phyloP scores from a whole-genome alignment of 2,888 invertebrate genomes.

The Harmothoe impar region DNA sequence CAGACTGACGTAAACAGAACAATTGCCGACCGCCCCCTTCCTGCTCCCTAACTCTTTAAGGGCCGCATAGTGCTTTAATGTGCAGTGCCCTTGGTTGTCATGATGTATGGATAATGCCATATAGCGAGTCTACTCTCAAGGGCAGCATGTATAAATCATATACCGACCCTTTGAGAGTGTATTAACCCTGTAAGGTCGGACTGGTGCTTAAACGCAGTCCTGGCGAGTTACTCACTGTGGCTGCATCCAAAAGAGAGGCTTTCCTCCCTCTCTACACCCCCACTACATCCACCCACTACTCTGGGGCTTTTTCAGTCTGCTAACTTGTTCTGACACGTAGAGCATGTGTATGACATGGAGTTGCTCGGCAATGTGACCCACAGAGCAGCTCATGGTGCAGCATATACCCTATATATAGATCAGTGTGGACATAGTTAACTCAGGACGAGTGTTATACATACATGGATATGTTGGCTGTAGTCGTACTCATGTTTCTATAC shows the following conservation, averaged over 20 bases:
- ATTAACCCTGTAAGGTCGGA: too few relatives aligned
- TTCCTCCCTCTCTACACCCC: not conserved
- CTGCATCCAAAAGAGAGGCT: too few relatives aligned
- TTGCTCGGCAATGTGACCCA: not conserved
- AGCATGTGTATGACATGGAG: constrained; percentile 39
- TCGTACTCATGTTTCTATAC: too few relatives aligned
- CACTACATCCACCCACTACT: not conserved
- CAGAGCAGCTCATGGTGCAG: not conserved
- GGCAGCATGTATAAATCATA: too few relatives aligned
- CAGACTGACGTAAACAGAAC: constrained; percentile 34
- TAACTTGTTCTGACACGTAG: not conserved
- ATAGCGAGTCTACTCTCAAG: too few relatives aligned
- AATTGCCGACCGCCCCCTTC: not conserved
- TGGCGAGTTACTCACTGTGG: too few relatives aligned
- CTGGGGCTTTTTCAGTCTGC: not conserved
- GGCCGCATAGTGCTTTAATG: too few relatives aligned
- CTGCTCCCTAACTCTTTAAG: not conserved
- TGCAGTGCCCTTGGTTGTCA: too few relatives aligned
- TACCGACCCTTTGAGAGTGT: too few relatives aligned
- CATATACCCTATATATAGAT: not conserved
- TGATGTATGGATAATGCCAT: too few relatives aligned
- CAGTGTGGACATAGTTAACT: constrained; percentile 1
- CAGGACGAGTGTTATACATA: not conserved
- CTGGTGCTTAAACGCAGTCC: too few relatives aligned
- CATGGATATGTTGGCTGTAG: not conserved